Percentiles rank a stretch among this genome's conserved stretches.
These are phyloP conservation scores for Abrostola tripartita DNA, from an alignment of 2,888 invertebrate genomes.

Conservation along the genomic window DNA sequence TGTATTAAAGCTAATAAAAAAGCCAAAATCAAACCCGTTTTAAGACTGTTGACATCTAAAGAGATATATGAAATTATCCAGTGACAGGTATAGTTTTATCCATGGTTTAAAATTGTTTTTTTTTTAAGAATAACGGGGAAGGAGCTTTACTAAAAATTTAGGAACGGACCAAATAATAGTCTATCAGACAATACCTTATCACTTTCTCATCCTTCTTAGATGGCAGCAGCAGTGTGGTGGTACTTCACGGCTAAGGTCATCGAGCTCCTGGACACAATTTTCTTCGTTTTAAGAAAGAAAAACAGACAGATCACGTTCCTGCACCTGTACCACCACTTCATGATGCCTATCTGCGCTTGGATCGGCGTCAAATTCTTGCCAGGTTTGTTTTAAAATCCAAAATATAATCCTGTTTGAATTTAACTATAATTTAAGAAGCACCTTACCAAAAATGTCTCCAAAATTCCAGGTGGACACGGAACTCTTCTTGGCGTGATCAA, in stretches of 20 bases:
- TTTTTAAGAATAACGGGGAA: too few species aligned
- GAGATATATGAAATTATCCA: too few species aligned
- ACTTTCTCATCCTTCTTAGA: constrained; percentile 71
- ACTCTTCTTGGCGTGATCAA: constrained; percentile 96
- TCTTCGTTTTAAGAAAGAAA: constrained; percentile 97
- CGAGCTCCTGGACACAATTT: constrained; percentile 94
- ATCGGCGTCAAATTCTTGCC: constrained; percentile 93
- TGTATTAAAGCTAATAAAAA: too few species aligned
- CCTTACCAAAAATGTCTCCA: not conserved
- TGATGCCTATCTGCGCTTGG: constrained; percentile 94
- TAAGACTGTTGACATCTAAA: too few species aligned
- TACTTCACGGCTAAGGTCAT: constrained; percentile 94
- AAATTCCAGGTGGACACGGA: constrained; percentile 92
- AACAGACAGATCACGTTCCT: constrained; percentile 95
- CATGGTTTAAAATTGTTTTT: too few species aligned
- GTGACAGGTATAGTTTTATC: too few species aligned
- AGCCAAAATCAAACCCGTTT: too few species aligned
- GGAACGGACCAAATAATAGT: not conserved
- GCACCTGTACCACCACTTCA: constrained; percentile 96
- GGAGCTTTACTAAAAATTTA: not conserved
- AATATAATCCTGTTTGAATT: too few species aligned
- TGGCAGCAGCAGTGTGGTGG: constrained; percentile 91
- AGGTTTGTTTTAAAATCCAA: constrained; percentile 82
- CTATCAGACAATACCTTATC: not conserved
- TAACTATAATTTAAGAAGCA: not conserved